phyloP scores from a whole-genome alignment of 2,113 vertebrate genomes.

The Xiphophorus hellerii region DNA sequence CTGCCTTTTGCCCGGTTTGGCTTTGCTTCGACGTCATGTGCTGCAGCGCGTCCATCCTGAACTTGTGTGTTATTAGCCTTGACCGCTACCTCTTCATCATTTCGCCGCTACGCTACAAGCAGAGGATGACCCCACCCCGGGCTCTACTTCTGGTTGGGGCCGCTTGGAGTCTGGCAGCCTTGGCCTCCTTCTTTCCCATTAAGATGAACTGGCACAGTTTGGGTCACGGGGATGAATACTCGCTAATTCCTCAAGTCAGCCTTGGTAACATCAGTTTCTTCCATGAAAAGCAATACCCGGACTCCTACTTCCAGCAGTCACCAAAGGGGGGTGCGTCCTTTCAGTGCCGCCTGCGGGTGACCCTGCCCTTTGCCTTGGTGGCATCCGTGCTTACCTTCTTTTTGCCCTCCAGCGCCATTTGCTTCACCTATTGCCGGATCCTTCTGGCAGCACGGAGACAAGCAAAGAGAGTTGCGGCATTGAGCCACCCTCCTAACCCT shows the following conservation, averaged over 20 bases:
- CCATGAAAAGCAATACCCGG: conserved; percentile 62
- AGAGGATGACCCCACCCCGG: conserved; percentile 89
- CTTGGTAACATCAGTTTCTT: conserved; percentile 54
- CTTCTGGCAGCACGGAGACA: conserved; percentile 90
- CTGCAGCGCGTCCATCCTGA: conserved; percentile 97
- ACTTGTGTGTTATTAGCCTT: conserved; percentile 96
- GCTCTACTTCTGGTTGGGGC: conserved; percentile 88
- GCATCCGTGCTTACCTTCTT: conserved; percentile 96
- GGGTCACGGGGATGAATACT: conserved; percentile 66
- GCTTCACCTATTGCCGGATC: conserved; percentile 97
- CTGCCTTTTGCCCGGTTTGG: conserved; percentile 90
- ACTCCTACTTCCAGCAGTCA: conserved; percentile 71
- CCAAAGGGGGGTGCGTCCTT: conserved; percentile 60
- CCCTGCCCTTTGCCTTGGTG: conserved; percentile 91
- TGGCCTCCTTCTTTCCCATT: conserved; percentile 95
- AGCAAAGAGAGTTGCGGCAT: conserved; percentile 89
- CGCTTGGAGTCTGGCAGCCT: conserved; percentile 88
- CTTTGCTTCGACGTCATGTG: conserved; percentile 97
- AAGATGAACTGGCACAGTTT: conserved; percentile 94
- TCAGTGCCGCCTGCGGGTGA: conserved; percentile 91
- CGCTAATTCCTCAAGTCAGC: neutral
- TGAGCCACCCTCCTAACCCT: conserved; percentile 80
- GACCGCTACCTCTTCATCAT: conserved; percentile 97
- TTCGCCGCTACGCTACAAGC: conserved; percentile 93
- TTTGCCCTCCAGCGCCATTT: conserved; percentile 91